Evolutionary conservation across 2,797 vertebrate species (phyloP).

Genomic region (Enteromius treurensis): DNA sequence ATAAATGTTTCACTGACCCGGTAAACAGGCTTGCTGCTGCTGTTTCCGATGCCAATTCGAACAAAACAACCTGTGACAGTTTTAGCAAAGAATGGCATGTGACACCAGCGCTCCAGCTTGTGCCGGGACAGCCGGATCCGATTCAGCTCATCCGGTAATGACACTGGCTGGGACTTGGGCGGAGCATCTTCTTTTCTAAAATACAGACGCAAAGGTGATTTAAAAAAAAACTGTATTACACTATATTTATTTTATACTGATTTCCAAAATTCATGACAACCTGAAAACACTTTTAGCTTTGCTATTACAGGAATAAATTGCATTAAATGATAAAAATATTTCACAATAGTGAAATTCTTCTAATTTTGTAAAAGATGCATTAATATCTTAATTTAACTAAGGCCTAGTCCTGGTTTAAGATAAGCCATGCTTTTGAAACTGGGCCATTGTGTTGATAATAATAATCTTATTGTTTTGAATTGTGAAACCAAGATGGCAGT

Average conservation of each 20-base stretch:
- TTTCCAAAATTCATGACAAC: neutral
- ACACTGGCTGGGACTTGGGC: slow-evolving; percentile 95
- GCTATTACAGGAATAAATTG: neutral
- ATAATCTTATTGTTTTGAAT: no score
- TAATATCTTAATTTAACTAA: no score
- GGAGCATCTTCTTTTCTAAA: slow-evolving; percentile 91
- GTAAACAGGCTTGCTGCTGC: slow-evolving; percentile 98
- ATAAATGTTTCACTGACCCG: slow-evolving; percentile 77
- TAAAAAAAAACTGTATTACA: neutral
- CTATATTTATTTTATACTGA: no score
- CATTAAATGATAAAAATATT: neutral
- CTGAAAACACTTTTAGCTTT: neutral
- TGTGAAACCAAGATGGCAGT: no score
- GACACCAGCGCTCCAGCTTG: slow-evolving; percentile 98
- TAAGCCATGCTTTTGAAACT: no score
- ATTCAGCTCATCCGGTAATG: slow-evolving; percentile 94
- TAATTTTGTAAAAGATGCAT: no score
- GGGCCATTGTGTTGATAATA: no score
- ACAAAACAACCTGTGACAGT: slow-evolving; percentile 98
- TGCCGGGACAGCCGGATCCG: slow-evolving; percentile 92
- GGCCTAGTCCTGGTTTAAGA: no score
- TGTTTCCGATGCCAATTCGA: slow-evolving; percentile 97
- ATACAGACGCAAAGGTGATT: neutral
- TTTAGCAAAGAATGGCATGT: slow-evolving; percentile 99
- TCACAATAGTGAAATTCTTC: neutral